These are phyloP conservation scores for Varanus komodoensis DNA, from an alignment of 2,113 vertebrate genomes.

Conservation along the genomic window DNA sequence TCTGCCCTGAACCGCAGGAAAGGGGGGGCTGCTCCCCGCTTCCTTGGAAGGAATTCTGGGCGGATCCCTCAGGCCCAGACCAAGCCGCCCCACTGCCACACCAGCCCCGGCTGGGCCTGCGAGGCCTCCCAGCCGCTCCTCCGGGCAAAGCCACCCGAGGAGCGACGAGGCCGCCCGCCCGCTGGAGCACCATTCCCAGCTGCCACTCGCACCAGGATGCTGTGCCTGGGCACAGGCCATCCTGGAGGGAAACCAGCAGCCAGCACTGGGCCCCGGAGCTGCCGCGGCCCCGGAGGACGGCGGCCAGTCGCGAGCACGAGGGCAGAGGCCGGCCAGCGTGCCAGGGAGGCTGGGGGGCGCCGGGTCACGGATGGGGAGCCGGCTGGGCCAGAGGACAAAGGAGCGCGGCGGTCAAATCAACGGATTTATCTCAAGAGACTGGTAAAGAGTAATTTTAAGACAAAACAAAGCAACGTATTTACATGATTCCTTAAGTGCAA, in stretches of 20 bases:
- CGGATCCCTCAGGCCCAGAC: background rate
- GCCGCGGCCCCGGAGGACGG: background rate
- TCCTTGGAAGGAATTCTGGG: background rate
- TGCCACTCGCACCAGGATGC: background rate
- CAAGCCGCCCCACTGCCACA: background rate
- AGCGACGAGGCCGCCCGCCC: background rate
- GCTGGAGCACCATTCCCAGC: background rate
- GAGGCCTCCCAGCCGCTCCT: no score
- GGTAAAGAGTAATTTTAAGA: constrained; percentile 75
- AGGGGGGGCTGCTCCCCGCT: background rate
- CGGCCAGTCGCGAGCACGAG: no score
- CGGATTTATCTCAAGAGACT: constrained; percentile 69
- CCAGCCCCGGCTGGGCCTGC: background rate
- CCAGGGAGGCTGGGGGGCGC: background rate
- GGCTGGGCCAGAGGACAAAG: constrained; percentile 44
- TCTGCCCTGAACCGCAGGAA: background rate
- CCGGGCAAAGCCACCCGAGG: no score
- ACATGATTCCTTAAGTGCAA: constrained; percentile 90
- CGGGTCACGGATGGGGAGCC: background rate
- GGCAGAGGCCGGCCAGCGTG: constrained; percentile 4
- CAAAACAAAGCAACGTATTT: constrained; percentile 83
- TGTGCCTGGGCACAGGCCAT: background rate
- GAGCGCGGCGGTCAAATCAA: constrained; percentile 69
- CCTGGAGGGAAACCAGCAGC: background rate
- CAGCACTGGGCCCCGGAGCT: background rate